phyloP scores from a whole-genome alignment of 2,888 invertebrate species.

The Erebia palarica region DNA sequence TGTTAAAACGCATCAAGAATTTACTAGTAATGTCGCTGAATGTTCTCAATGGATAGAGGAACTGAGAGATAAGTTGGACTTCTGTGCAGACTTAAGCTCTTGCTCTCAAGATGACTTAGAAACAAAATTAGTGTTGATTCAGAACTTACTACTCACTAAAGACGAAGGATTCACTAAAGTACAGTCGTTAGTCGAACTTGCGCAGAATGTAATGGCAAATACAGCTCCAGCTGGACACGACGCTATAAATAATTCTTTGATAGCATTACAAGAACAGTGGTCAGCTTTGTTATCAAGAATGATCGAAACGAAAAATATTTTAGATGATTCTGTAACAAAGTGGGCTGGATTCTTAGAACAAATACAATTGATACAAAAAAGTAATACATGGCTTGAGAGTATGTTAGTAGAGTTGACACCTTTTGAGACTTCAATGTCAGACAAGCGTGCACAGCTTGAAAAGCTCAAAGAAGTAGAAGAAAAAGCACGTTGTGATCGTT shows the following conservation, averaged over 20 bases:
- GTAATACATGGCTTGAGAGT: conserved; percentile 89
- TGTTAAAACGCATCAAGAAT: conserved; percentile 93
- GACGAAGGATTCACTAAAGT: conserved; percentile 96
- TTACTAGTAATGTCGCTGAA: conserved; percentile 90
- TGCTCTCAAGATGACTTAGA: conserved; percentile 93
- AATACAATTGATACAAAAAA: conserved; percentile 92
- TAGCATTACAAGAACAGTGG: conserved; percentile 94
- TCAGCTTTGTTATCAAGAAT: conserved; percentile 92
- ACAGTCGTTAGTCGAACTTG: conserved; percentile 93
- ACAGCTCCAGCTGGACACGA: conserved; percentile 95
- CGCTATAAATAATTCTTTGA: conserved; percentile 91
- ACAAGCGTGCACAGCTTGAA: conserved; percentile 93
- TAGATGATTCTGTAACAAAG: conserved; percentile 94
- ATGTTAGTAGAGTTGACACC: conserved; percentile 88
- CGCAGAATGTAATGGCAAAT: conserved; percentile 94
- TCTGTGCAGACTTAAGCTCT: conserved; percentile 91
- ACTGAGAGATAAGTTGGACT: conserved; percentile 91
- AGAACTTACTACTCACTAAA: conserved; percentile 94
- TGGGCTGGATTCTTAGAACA: conserved; percentile 96
- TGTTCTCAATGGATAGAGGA: conserved; percentile 93
- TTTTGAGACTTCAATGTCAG: conserved; percentile 90
- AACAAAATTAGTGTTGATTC: conserved; percentile 90
- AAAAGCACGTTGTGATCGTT: conserved; percentile 93
- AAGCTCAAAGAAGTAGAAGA: conserved; percentile 93
- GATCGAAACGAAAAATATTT: conserved; percentile 93